Evolutionary conservation across 2,888 invertebrate genomes (phyloP), one percentile per base, ranked within the genome.

Genomic region (Hydrotaea diabolus): DNA sequence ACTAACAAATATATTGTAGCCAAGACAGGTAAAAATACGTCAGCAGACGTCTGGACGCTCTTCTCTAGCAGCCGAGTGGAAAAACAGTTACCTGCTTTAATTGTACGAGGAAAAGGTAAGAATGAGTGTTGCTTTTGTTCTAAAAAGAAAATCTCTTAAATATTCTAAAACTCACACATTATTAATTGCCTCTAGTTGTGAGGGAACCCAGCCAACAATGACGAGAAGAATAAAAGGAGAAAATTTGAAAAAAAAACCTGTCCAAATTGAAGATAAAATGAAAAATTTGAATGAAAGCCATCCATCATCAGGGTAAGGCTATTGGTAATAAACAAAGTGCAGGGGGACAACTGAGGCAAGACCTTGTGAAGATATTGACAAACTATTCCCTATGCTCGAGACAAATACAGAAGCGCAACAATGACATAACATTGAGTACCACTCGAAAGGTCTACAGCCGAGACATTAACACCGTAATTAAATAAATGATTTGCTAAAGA

Each of bases 231-330:
- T 9, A 11, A 39, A 55, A 31, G 17, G 4, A 62, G 36, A 76
- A 49, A 36, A 62, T 69, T n/a, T n/a, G n/a, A n/a, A 19, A 11
- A n/a, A 31, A 7, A 17, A 21, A 31, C 2, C 31, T 31, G 31
- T n/a, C n/a, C n/a, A n/a, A 31, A 31, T 31, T 4, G 39, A 39
- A 39, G 7, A 39, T 8, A 39, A 13, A 39, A 74, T n/a, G n/a
- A n/a, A n/a, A 59, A 76, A 74, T 71, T 11, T 9, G 43, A 80
- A 71, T 75, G 43, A 62, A 80, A 69, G 23, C 62, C 43, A 62
- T 74, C 36, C 19, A 23, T 46, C 77, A 75, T 26, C 9, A 26
- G 73, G 19, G n/a, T 49, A 66, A 21, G 55, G 43, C 19, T 21
- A 2, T 62, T 31, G 36, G 2, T 21, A 55, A 19, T n/a, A n/a